These are phyloP conservation scores for Hypolimnas misippus DNA, from an alignment of 2,888 invertebrate species.

Conservation along the genomic window DNA sequence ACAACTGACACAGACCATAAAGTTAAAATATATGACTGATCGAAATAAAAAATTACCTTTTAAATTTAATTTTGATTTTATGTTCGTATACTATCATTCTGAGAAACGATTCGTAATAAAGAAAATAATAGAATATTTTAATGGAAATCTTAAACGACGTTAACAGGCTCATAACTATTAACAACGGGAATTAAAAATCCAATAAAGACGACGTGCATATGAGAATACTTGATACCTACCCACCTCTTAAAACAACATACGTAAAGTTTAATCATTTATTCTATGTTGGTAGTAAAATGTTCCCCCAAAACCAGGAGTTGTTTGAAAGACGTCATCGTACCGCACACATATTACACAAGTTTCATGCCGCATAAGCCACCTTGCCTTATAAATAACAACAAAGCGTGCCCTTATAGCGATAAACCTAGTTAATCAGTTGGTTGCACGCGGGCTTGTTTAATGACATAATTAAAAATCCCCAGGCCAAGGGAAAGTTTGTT, in stretches of 20 bases:
- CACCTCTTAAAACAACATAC: slow-evolving; percentile 19
- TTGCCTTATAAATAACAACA: slow-evolving; percentile 66
- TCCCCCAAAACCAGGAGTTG: slow-evolving; percentile 39
- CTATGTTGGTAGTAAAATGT: slow-evolving; percentile 37
- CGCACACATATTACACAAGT: slow-evolving; percentile 48
- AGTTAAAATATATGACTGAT: neutral
- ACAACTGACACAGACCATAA: slow-evolving; percentile 2
- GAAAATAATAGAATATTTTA: neutral
- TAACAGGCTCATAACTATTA: neutral
- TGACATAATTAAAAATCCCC: slow-evolving; percentile 75
- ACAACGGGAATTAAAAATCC: neutral
- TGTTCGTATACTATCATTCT: neutral
- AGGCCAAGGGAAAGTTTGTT: slow-evolving; percentile 61
- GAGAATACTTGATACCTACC: slow-evolving; percentile 25
- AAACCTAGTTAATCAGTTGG: slow-evolving; percentile 71
- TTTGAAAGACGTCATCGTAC: slow-evolving; percentile 42
- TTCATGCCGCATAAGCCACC: slow-evolving; percentile 46
- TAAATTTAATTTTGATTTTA: neutral
- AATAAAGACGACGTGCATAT: slow-evolving; percentile 3
- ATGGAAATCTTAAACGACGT: neutral
- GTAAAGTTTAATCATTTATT: slow-evolving; percentile 39
- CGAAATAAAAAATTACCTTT: neutral
- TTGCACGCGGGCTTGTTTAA: slow-evolving; percentile 70
- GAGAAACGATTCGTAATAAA: neutral
- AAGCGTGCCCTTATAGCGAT: slow-evolving; percentile 64